These are phyloP conservation scores for Agriopis leucophaearia DNA, from an alignment of 2,888 invertebrate species.

Conservation along the genomic window DNA sequence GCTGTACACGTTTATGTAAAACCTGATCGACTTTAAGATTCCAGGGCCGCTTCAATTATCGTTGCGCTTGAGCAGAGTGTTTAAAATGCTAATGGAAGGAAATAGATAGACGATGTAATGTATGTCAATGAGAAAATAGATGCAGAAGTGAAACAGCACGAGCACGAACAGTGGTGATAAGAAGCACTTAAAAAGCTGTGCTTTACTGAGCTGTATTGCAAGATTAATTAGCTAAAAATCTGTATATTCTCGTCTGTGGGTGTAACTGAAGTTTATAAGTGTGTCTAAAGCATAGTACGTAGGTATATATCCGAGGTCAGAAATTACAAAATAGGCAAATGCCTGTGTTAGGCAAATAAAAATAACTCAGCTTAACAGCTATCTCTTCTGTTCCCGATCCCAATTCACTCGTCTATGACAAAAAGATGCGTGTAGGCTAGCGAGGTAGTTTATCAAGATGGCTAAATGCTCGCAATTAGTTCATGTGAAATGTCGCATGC, in stretches of 20 bases:
- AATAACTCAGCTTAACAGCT: not conserved
- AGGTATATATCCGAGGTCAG: no score
- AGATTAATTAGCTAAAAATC: no score
- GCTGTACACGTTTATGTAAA: conserved; percentile 60
- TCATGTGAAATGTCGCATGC: conserved; percentile 84
- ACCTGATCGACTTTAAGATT: conserved; percentile 60
- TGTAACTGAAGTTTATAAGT: no score
- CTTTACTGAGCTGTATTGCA: no score
- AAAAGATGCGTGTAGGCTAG: conserved; percentile 66
- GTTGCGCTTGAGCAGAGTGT: conserved; percentile 65
- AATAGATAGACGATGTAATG: conserved; percentile 65
- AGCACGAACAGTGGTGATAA: no score
- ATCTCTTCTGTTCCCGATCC: conserved; percentile 29
- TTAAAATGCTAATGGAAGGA: conserved; percentile 76
- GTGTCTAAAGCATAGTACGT: no score
- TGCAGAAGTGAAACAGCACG: conserved; percentile 53
- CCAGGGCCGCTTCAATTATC: conserved; percentile 72
- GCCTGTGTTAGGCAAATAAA: no score
- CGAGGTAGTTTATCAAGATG: conserved; percentile 81
- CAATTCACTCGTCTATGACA: conserved; percentile 50
- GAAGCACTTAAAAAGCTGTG: conserved; percentile 16
- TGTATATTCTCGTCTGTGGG: no score
- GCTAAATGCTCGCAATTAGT: conserved; percentile 85
- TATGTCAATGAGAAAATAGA: conserved; percentile 53
- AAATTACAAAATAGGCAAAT: no score